Conservation (phyloP, 2,797 vertebrate genomes). For the Peromyscus attwateri region DNA sequence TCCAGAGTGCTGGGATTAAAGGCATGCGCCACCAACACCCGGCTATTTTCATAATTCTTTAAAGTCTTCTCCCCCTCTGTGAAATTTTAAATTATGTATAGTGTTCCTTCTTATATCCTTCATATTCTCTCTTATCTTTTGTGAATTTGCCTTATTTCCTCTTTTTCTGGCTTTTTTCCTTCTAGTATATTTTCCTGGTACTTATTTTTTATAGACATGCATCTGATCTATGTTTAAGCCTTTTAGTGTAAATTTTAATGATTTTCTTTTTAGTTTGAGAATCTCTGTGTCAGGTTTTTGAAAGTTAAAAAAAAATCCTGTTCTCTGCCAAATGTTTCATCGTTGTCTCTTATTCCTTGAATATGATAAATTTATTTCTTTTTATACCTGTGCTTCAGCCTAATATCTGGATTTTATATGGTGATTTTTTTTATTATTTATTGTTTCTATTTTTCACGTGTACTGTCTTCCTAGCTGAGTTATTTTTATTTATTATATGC, state of each 20-base stretch:
- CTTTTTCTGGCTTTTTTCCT: not conserved
- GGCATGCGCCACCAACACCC: no score
- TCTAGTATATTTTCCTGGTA: not conserved
- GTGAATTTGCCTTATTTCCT: not conserved
- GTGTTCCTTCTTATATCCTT: not conserved
- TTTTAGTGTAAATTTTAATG: not conserved
- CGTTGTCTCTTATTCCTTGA: not conserved
- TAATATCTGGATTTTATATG: not conserved
- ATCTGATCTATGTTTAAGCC: not conserved
- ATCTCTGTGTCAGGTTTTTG: not conserved
- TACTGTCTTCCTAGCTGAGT: not conserved
- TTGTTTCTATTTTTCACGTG: conserved; percentile 15
- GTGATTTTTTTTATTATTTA: not conserved
- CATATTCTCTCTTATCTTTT: conserved; percentile 5
- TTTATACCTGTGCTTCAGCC: not conserved
- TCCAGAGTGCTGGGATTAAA: no score
- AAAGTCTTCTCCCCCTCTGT: not conserved
- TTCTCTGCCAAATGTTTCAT: not conserved
- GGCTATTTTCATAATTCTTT: not conserved
- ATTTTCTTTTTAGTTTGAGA: conserved; percentile 25
- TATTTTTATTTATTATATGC: conserved; percentile 17
- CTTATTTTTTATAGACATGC: not conserved
- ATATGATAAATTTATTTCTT: not conserved
- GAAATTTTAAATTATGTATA: not conserved
- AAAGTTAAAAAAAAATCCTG: not conserved